A percentile compares a stretch with the other conserved stretches of the same genome.
These are phyloP conservation scores for Tachyglossus aculeatus DNA, from an alignment of 2,797 vertebrate species.

Conservation along the genomic window DNA sequence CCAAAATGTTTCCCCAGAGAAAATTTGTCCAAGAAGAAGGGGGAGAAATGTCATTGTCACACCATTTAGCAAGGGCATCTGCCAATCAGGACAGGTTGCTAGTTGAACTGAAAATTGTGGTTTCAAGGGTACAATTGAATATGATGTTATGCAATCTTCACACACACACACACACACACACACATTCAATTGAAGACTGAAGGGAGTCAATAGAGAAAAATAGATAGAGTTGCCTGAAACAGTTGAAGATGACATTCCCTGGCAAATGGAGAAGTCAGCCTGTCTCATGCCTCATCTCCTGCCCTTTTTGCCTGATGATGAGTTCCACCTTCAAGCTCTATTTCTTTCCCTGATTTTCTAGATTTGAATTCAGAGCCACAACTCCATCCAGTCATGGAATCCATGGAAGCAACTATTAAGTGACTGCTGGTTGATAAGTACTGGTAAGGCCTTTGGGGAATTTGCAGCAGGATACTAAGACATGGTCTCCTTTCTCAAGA, in stretches of 20 bases:
- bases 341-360: background rate
- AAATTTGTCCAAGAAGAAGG: background rate
- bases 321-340: background rate
- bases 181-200: background rate
- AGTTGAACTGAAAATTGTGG: background rate
- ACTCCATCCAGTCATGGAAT: too few relatives aligned
- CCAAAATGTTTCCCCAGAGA: background rate
- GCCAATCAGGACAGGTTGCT: background rate
- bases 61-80: background rate
- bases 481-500: too few relatives aligned
- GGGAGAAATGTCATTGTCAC: background rate
- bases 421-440: too few relatives aligned
- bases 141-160: slow-evolving; percentile 17
- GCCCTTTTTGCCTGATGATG: background rate
- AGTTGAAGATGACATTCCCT: too few relatives aligned
- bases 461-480: too few relatives aligned
- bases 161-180: background rate
- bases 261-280: too few relatives aligned
- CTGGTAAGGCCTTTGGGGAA: too few relatives aligned
- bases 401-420: too few relatives aligned
- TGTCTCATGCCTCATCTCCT: background rate
- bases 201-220: too few relatives aligned
- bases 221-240: too few relatives aligned
- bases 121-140: background rate
- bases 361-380: background rate